These are phyloP conservation scores for Odontamblyopus rebecca DNA, from an alignment of 2,797 vertebrate species.

Conservation along the genomic window DNA sequence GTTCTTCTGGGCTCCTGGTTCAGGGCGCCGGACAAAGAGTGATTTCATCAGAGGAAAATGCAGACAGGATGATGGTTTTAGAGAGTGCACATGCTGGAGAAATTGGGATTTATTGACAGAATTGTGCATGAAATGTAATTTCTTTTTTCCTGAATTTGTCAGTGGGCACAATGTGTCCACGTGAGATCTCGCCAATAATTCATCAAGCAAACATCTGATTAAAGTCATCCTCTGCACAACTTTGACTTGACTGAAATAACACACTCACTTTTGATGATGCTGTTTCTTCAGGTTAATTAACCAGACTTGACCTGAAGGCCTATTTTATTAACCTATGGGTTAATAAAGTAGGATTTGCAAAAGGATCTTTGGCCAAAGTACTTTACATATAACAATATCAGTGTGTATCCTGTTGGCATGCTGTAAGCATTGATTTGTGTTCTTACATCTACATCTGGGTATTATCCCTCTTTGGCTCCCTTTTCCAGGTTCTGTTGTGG, in stretches of 20 bases:
- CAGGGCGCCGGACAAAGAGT: constrained; percentile 28
- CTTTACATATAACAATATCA: too few relatives aligned
- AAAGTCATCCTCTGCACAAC: background rate
- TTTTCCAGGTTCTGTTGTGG: too few relatives aligned
- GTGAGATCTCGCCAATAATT: background rate
- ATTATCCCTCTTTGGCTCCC: too few relatives aligned
- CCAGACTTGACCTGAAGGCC: background rate
- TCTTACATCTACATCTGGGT: background rate
- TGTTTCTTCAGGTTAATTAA: background rate
- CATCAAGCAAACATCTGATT: background rate
- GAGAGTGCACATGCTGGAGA: constrained; percentile 13
- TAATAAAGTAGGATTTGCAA: background rate
- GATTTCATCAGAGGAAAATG: constrained; percentile 45
- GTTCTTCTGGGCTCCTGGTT: constrained; percentile 55
- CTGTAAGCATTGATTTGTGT: background rate
- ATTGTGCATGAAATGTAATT: background rate
- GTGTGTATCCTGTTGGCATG: too few relatives aligned
- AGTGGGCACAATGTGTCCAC: background rate
- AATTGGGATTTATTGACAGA: constrained; percentile 12
- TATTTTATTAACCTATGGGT: background rate
- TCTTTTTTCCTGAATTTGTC: background rate
- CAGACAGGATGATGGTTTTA: constrained; percentile 41
- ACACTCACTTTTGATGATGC: background rate
- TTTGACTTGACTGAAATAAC: background rate
- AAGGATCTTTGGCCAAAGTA: background rate